phyloP scores from a whole-genome alignment of 2,888 invertebrate genomes.

The Rhamphomyia laevipes region DNA sequence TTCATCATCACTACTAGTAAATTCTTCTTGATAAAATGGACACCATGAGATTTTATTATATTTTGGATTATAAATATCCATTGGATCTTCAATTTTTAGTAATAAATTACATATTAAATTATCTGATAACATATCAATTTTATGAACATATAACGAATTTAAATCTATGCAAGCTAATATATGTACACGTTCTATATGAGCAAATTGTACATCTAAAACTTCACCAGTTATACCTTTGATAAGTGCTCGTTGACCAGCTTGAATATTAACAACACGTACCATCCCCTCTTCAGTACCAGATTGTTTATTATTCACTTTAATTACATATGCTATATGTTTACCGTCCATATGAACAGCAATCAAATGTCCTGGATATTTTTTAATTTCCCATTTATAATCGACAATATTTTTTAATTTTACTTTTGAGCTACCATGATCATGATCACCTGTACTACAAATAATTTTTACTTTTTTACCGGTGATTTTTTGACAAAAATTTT shows the following conservation, averaged over 20 bases:
- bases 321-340: conserved; percentile 78
- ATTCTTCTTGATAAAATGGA: conserved; percentile 61
- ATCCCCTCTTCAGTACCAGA: conserved; percentile 31
- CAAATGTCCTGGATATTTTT: conserved; percentile 75
- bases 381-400: conserved; percentile 87
- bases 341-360: conserved; percentile 79
- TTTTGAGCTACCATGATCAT: conserved; percentile 75
- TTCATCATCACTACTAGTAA: conserved; percentile 31
- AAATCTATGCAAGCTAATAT: conserved; percentile 82
- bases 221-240: conserved; percentile 79
- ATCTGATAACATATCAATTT: conserved; percentile 52
- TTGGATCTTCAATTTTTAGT: conserved; percentile 37
- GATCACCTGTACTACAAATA: conserved; percentile 56
- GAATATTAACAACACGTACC: conserved; percentile 66
- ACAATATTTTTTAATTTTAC: conserved; percentile 83
- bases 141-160: conserved; percentile 70
- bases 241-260: conserved; percentile 57
- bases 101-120: conserved; percentile 44
- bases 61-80: conserved; percentile 36
- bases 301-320: conserved; percentile 56
- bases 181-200: conserved; percentile 63
- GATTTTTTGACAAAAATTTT: conserved; percentile 23
- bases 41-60: conserved; percentile 82
- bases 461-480: conserved; percentile 50
- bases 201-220: conserved; percentile 87